Percentiles rank a stretch among this genome's conserved stretches.
Conservation (phyloP, 92 coral and sea anemone species). For the Ricordea florida region DNA sequence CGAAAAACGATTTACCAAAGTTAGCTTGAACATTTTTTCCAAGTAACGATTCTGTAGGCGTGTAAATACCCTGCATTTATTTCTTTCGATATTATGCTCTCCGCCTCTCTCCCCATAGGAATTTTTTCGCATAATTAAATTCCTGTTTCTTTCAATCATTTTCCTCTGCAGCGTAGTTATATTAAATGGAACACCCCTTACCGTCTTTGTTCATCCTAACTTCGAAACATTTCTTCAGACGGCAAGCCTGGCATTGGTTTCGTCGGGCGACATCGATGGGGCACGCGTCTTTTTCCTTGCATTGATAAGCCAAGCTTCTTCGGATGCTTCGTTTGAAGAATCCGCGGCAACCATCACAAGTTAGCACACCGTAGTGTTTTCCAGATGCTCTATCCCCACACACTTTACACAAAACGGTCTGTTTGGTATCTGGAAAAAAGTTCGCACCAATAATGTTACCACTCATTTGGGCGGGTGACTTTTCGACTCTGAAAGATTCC, state of each 20-base stretch:
- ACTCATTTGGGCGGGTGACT: slow-evolving; percentile 8
- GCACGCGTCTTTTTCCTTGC: slow-evolving; percentile 88
- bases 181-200: too few relatives aligned
- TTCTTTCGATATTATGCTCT: too few relatives aligned
- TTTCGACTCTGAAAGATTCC: slow-evolving; percentile 14
- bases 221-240: slow-evolving; percentile 87
- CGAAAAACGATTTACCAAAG: too few relatives aligned
- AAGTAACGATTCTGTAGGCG: too few relatives aligned
- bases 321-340: slow-evolving; percentile 97
- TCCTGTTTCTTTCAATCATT: too few relatives aligned
- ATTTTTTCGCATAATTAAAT: too few relatives aligned
- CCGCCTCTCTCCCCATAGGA: too few relatives aligned
- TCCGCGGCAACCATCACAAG: slow-evolving; percentile 98
- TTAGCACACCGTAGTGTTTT: slow-evolving; percentile 92
- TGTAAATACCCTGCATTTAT: too few relatives aligned
- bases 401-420: slow-evolving; percentile 77
- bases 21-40: too few relatives aligned
- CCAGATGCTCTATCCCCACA: slow-evolving; percentile 98
- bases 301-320: slow-evolving; percentile 81
- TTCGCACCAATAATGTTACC: not conserved
- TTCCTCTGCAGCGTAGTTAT: too few relatives aligned
- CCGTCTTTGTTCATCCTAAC: slow-evolving; percentile 96
- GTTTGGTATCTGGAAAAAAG: slow-evolving; percentile 64
- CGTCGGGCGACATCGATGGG: slow-evolving; percentile 96
- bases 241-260: slow-evolving; percentile 96